Evolutionary conservation across 1,140 invertebrate genomes (phyloP).

Genomic region (Drosophila setifemur): DNA sequence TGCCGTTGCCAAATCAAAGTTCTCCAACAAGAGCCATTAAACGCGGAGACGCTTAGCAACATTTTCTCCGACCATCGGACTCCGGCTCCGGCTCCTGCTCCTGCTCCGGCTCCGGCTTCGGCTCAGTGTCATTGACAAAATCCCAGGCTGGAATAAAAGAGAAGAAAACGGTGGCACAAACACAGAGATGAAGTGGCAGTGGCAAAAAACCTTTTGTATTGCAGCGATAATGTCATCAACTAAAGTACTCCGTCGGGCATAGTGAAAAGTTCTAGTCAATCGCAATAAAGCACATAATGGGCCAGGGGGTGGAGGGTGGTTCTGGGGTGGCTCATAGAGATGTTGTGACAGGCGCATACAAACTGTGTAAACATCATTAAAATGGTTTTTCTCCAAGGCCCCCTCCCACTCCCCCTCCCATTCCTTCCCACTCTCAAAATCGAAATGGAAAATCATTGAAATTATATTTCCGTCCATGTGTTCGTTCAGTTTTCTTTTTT

Average conservation of each 20-base stretch:
- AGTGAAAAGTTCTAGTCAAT: constrained; percentile 77
- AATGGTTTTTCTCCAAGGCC: constrained; percentile 38
- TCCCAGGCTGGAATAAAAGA: background rate
- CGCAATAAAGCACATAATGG: constrained; percentile 72
- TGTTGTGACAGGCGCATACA: constrained; percentile 45
- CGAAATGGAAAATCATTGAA: constrained; percentile 74
- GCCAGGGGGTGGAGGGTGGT: constrained; percentile 8
- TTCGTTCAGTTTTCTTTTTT: constrained; percentile 1
- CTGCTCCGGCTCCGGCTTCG: constrained; percentile 1
- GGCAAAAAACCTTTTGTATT: constrained; percentile 64
- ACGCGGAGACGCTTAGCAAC: constrained; percentile 20
- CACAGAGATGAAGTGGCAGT: constrained; percentile 62
- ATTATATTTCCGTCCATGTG: constrained; percentile 59
- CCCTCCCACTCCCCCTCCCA: background rate
- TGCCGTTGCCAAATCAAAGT: constrained; percentile 37
- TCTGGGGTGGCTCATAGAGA: background rate
- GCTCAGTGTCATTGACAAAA: constrained; percentile 30
- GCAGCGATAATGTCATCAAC: constrained; percentile 76
- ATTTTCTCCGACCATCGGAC: background rate
- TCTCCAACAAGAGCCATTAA: constrained; percentile 29
- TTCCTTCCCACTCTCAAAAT: background rate
- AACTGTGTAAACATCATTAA: constrained; percentile 77
- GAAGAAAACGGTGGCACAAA: constrained; percentile 22
- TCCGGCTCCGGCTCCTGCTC: background rate
- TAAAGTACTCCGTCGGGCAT: constrained; percentile 76